phyloP scores from a whole-genome alignment of 1,140 invertebrate species.

The Scaptodrosophila lebanonensis region DNA sequence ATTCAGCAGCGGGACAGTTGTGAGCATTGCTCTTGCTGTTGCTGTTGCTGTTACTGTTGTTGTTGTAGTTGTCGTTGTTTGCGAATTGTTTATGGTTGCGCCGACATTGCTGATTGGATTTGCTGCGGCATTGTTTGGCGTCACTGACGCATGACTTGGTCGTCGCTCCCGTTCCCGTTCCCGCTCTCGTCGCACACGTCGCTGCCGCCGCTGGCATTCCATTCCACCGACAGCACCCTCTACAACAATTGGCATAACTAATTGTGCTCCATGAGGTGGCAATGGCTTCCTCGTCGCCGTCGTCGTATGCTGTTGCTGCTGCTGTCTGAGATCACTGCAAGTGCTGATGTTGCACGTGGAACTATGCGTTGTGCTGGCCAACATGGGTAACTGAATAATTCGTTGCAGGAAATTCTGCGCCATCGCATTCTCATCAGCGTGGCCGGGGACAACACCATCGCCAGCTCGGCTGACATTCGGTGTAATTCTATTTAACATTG shows the following conservation, averaged over 20 bases:
- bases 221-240: conserved; percentile 11
- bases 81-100: conserved; percentile 42
- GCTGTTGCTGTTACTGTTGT: conserved; percentile 4
- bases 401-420: conserved; percentile 53
- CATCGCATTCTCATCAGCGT: conserved; percentile 4
- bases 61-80: conserved; percentile 47
- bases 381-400: conserved; percentile 51
- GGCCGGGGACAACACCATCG: conserved; percentile 1
- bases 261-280: conserved; percentile 35
- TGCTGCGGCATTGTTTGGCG: conserved; percentile 21
- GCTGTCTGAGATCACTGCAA: conserved; percentile 63
- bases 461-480: background rate
- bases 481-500: conserved; percentile 14
- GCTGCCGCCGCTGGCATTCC: conserved; percentile 57
- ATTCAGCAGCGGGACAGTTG: conserved; percentile 45
- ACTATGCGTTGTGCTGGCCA: conserved; percentile 29
- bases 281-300: too few relatives aligned
- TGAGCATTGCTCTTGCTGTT: conserved; percentile 31
- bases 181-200: conserved; percentile 61
- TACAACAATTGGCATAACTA: conserved; percentile 71
- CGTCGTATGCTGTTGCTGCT: conserved; percentile 8
- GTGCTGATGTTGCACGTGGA: too few relatives aligned
- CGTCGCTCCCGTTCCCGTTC: conserved; percentile 23
- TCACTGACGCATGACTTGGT: conserved; percentile 58
- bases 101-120: conserved; percentile 49